Evolutionary conservation across 2,888 invertebrate genomes (phyloP), one percentile per base, ranked within the genome.

Genomic region (Cordilura impudica): DNA sequence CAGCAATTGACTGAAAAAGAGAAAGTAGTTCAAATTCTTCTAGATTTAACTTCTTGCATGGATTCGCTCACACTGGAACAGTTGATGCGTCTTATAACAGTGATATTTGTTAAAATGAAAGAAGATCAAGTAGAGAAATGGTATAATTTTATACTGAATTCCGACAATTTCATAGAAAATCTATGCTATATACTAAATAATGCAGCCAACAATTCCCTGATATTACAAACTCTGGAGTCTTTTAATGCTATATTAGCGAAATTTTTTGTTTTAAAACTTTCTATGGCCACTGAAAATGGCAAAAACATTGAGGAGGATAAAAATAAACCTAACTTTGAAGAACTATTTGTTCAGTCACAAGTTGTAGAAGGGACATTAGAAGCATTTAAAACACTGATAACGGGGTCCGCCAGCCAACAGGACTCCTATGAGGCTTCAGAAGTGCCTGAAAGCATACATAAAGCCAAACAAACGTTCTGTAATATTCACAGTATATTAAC

Each of bases 21-120:
- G 12, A 90, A 92, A 26, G 90, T 94, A 26, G 87, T 94, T 78
- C 89, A 90, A 54, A 89, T 91, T 61, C 87, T 94, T 58, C 88
- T 94, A 8, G 90, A 91, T 78, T 90, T 92, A 83, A 89, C 93
- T 61, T 90, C 91, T 49, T 92, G 92, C 60, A 92, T 93, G 75
- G 96, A 97, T 87, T 91, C 94, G 18, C 91, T 93, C 54, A 93
- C 95, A 19, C 90, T 97, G 3, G 91, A 95, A 43, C 95, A 96
- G 90, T 87, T 95, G 61, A 91, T 96, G 87, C 91, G 95, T 26
- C 90, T 96, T 39, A 90, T 94, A 65, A 91, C 92, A 78, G 90
- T 92, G n/a, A 88, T 89, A 0, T 90, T 93, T 81, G 86, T 93
- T 19, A 91, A 91, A 88, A 89, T 92, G 79, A 87, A 92, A 49